These are phyloP conservation scores for Zaprionus bogoriensis DNA, from an alignment of 2,888 invertebrate species.

Conservation along the genomic window DNA sequence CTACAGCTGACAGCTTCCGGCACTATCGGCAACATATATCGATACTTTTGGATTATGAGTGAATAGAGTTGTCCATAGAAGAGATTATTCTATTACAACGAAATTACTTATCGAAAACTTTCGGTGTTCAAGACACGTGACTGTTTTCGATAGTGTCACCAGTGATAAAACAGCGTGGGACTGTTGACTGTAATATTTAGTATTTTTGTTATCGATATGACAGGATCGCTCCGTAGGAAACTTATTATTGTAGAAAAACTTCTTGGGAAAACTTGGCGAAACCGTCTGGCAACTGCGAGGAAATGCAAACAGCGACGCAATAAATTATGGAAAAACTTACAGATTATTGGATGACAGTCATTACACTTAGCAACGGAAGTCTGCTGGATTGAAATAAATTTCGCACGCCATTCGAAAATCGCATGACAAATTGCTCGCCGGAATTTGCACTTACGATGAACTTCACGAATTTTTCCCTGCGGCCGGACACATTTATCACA, in stretches of 20 bases:
- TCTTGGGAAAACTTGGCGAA: background rate
- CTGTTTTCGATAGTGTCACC: too few relatives aligned
- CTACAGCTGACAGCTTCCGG: background rate
- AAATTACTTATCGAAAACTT: too few relatives aligned
- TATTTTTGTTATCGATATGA: too few relatives aligned
- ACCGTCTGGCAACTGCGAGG: background rate
- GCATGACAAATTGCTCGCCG: constrained; percentile 51
- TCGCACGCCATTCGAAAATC: constrained; percentile 38
- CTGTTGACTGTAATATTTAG: too few relatives aligned
- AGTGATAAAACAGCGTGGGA: too few relatives aligned
- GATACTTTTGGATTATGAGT: too few relatives aligned
- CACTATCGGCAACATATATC: too few relatives aligned
- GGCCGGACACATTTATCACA: constrained; percentile 48
- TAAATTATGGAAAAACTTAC: background rate
- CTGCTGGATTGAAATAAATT: background rate
- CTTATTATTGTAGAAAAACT: too few relatives aligned
- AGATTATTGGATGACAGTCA: background rate
- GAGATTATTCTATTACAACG: too few relatives aligned
- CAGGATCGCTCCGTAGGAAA: too few relatives aligned
- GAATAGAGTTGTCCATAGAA: too few relatives aligned
- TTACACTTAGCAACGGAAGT: constrained; percentile 12
- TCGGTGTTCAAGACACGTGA: too few relatives aligned
- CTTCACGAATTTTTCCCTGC: constrained; percentile 42
- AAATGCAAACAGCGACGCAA: background rate
- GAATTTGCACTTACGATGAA: constrained; percentile 69